Conservation (phyloP, 2,797 vertebrate species). For the Ispidina lecontei region DNA sequence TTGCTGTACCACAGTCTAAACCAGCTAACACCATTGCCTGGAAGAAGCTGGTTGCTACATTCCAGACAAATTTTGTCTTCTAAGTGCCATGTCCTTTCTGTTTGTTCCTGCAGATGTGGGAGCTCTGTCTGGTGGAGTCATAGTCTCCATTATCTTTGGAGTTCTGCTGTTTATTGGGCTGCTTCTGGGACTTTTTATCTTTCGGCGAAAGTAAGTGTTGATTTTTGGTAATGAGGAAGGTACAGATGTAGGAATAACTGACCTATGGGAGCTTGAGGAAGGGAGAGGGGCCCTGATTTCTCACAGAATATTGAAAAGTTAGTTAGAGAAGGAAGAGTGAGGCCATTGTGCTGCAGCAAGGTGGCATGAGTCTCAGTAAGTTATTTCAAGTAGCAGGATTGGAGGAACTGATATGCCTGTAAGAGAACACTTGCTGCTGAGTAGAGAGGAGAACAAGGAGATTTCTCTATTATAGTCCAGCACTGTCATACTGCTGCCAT, state of each 20-base stretch:
- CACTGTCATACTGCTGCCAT: background rate
- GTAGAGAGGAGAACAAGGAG: background rate
- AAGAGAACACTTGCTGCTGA: background rate
- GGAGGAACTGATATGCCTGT: background rate
- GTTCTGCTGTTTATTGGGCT: constrained; percentile 71
- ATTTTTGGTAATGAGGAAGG: background rate
- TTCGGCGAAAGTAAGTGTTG: constrained; percentile 67
- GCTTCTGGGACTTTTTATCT: constrained; percentile 63
- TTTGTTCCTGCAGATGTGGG: constrained; percentile 61
- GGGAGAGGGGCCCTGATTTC: background rate
- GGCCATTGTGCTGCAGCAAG: background rate
- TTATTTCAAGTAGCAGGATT: background rate
- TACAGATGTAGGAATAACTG: background rate
- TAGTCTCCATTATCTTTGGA: constrained; percentile 75
- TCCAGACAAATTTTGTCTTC: background rate
- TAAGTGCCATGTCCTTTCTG: background rate
- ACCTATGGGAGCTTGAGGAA: background rate
- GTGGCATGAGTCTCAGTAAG: background rate
- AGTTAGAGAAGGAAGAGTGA: background rate
- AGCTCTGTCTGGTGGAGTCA: constrained; percentile 73
- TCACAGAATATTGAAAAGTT: background rate
- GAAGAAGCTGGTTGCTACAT: background rate
- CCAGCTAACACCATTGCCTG: background rate
- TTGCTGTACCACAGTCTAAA: background rate
- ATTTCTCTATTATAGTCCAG: background rate